Conservation (phyloP, 2,113 vertebrate genomes). For the Myotis brandtii region DNA sequence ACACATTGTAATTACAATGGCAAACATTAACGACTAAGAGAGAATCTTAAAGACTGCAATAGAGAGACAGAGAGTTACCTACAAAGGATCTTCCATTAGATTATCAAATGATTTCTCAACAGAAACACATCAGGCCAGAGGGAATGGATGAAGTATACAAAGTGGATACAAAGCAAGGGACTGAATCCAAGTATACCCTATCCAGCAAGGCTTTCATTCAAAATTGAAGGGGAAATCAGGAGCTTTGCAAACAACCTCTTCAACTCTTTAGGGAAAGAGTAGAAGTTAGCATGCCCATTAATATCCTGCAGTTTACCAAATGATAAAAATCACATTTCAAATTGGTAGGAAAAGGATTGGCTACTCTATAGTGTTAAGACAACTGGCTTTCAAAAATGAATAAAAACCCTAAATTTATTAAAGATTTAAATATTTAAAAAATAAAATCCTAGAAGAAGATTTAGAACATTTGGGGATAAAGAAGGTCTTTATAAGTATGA, state of each 20-base stretch:
- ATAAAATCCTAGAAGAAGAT: neutral
- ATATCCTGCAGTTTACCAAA: neutral
- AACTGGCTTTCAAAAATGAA: conserved; percentile 6
- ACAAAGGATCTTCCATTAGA: too few species aligned
- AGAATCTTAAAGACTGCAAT: too few species aligned
- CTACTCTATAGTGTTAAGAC: neutral
- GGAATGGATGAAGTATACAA: too few species aligned
- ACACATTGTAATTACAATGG: too few species aligned
- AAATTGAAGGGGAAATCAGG: too few species aligned
- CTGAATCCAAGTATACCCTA: too few species aligned
- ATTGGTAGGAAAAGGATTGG: neutral
- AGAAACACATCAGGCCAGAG: too few species aligned
- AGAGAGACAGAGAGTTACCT: too few species aligned
- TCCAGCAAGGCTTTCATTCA: too few species aligned
- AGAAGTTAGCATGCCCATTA: neutral
- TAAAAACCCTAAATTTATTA: conserved; percentile 15
- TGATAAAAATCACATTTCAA: conserved; percentile 9
- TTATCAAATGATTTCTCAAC: too few species aligned
- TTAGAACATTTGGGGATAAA: neutral
- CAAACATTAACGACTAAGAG: too few species aligned
- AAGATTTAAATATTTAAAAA: conserved; percentile 3
- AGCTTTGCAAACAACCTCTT: neutral
- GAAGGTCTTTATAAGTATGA: neutral
- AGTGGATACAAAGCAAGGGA: too few species aligned
- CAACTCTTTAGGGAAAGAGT: neutral